These are phyloP conservation scores for Polyploca ridens DNA, from an alignment of 2,888 invertebrate genomes.

Conservation along the genomic window DNA sequence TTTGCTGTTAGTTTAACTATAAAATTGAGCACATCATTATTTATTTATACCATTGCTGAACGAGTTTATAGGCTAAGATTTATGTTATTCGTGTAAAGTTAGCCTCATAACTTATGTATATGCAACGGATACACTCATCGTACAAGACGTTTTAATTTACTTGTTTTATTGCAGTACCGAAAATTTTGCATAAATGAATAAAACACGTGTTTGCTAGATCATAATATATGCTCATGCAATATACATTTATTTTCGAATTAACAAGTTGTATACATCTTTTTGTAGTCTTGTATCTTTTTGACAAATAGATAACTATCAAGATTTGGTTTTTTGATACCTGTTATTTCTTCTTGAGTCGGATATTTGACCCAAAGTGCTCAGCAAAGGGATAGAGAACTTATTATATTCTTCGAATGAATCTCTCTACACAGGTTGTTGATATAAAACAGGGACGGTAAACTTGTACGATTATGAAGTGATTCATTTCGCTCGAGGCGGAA, in stretches of 20 bases:
- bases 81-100: constrained; percentile 23
- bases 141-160: no score
- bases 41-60: constrained; percentile 38
- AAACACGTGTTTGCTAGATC: no score
- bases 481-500: constrained; percentile 33
- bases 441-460: constrained; percentile 9
- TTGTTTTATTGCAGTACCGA: no score
- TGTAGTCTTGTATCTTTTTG: no score
- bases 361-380: background rate
- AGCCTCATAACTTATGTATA: no score
- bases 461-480: constrained; percentile 42
- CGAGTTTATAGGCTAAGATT: constrained; percentile 34
- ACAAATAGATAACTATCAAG: no score
- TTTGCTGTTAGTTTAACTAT: constrained; percentile 42
- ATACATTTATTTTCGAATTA: constrained; percentile 31
- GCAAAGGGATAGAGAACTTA: background rate
- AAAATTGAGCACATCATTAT: constrained; percentile 45
- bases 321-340: no score
- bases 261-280: constrained; percentile 13
- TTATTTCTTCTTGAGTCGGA: no score
- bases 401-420: background rate
- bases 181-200: no score
- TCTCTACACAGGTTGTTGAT: background rate
- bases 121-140: no score
- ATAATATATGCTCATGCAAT: no score